Evolutionary conservation across 2,113 vertebrate genomes (phyloP).

Genomic region (Oreochromis aureus): DNA sequence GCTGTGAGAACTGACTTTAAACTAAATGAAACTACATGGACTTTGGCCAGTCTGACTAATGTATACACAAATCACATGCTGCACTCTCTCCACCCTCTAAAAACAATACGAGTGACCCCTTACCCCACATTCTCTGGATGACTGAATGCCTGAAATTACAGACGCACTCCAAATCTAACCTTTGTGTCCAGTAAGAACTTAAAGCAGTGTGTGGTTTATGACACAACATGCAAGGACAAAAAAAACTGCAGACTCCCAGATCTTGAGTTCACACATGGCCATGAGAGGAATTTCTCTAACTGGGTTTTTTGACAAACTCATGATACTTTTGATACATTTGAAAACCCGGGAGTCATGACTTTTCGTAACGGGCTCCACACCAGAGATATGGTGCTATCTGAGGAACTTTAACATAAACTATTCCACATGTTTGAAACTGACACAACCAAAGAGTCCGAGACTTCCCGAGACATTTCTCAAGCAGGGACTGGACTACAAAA

Average conservation of each 20-base stretch:
- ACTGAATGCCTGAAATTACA: not conserved
- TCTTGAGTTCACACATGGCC: not conserved
- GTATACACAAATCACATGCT: constrained; percentile 25
- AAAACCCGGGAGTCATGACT: not conserved
- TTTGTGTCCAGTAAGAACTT: constrained; percentile 2
- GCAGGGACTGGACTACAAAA: not conserved
- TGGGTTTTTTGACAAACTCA: not conserved
- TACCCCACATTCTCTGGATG: not conserved
- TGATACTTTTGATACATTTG: not conserved
- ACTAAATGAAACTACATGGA: not conserved
- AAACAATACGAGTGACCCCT: constrained; percentile 11
- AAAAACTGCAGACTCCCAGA: not conserved
- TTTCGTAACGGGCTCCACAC: not conserved
- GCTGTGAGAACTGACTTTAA: not conserved
- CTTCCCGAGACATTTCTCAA: not conserved
- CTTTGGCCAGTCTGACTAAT: not conserved
- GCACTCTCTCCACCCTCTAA: not conserved
- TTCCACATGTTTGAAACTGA: not conserved
- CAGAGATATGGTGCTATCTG: not conserved
- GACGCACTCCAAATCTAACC: constrained; percentile 11
- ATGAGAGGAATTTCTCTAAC: not conserved
- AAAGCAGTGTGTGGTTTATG: not conserved
- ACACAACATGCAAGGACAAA: not conserved
- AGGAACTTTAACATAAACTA: not conserved
- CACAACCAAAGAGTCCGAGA: not conserved